These are phyloP conservation scores for Mesorhabditis spiculigera DNA, from an alignment of 2,888 invertebrate species.

Conservation along the genomic window DNA sequence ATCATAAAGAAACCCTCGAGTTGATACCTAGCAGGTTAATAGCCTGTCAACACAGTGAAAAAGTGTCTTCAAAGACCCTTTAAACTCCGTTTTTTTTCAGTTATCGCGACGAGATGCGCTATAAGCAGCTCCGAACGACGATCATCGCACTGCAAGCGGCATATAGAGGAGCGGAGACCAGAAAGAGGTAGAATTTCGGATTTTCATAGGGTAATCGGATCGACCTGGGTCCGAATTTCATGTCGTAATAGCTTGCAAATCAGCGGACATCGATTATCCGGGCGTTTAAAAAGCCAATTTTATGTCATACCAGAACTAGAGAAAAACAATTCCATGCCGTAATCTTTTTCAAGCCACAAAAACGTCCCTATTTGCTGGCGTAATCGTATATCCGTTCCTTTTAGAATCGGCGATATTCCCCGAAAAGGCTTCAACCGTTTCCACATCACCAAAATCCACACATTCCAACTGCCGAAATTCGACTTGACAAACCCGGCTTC, in stretches of 20 bases:
- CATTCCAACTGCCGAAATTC: constrained; percentile 44
- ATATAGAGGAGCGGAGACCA: constrained; percentile 29
- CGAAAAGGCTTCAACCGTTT: constrained; percentile 22
- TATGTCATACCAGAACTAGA: too few relatives aligned
- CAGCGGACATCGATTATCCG: too few relatives aligned
- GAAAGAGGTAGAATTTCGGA: constrained; percentile 23
- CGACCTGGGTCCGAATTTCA: too few relatives aligned
- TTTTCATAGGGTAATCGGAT: neutral
- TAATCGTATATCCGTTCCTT: neutral
- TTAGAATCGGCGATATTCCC: constrained; percentile 27
- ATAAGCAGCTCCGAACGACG: constrained; percentile 66
- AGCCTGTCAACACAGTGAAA: neutral
- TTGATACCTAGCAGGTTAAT: neutral
- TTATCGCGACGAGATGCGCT: constrained; percentile 66
- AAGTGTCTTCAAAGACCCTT: neutral
- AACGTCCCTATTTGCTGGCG: constrained; percentile 8
- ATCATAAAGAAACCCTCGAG: constrained; percentile 52
- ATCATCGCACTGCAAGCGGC: constrained; percentile 69
- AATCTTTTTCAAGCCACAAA: neutral
- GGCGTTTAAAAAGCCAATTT: too few relatives aligned
- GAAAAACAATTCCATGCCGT: too few relatives aligned
- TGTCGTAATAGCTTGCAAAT: too few relatives aligned
- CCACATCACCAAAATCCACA: constrained; percentile 32
- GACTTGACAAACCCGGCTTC: constrained; percentile 46
- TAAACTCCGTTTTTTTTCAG: constrained; percentile 7